A percentile compares a stretch with the other conserved stretches of the same genome.
These are phyloP conservation scores for Ceyx margarethae DNA, from an alignment of 2,113 vertebrate species.

Conservation along the genomic window DNA sequence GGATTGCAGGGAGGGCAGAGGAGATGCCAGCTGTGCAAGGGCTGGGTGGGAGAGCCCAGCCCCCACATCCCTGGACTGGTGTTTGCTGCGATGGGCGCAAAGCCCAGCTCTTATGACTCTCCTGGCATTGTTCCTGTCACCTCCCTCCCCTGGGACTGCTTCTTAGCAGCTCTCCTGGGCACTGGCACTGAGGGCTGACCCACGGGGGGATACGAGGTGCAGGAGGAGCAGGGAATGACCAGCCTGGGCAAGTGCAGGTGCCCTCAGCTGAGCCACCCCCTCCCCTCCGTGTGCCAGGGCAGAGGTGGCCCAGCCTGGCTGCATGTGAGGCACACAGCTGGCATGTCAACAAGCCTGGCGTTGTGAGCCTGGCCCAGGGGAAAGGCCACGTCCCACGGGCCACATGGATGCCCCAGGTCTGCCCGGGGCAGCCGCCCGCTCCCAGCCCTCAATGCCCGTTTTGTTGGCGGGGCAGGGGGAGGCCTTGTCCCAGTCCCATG, in stretches of 20 bases:
- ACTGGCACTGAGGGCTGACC: rapidly evolving
- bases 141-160: neutral
- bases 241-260: rapidly evolving
- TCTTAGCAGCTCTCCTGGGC: neutral
- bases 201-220: neutral
- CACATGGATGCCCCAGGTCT: neutral
- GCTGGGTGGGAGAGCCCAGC: neutral
- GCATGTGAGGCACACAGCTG: neutral
- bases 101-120: rapidly evolving
- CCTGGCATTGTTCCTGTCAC: neutral
- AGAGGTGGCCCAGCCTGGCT: rapidly evolving
- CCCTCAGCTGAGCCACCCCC: rapidly evolving
- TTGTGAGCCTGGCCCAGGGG: neutral
- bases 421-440: neutral
- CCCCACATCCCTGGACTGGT: neutral
- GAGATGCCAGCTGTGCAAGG: rapidly evolving
- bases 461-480: constrained; percentile 1
- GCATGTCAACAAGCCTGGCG: rapidly evolving
- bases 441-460: constrained; percentile 6
- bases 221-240: rapidly evolving
- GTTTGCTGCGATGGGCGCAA: rapidly evolving
- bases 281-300: rapidly evolving
- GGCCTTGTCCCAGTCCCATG: neutral
- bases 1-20: neutral
- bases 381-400: rapidly evolving